Percentiles rank a stretch among this genome's conserved stretches.
phyloP scores from a whole-genome alignment of 1,140 invertebrate species.

The Hyphantria cunea region DNA sequence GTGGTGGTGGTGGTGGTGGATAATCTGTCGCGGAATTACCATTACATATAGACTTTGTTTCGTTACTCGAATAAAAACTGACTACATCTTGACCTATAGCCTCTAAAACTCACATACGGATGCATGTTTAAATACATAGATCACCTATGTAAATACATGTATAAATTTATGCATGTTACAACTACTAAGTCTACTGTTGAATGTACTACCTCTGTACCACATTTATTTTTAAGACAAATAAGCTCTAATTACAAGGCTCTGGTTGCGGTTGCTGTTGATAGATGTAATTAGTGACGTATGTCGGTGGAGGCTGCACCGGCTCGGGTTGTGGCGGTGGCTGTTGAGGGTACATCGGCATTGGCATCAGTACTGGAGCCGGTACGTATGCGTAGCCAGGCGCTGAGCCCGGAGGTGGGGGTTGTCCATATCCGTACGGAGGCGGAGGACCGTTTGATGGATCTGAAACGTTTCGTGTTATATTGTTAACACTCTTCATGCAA shows the following conservation, averaged over 20 bases:
- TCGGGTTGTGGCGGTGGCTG: conserved; percentile 29
- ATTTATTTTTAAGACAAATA: no score
- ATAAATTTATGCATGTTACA: no score
- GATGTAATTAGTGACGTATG: conserved; percentile 51
- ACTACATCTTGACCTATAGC: no score
- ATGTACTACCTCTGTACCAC: no score
- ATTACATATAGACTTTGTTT: no score
- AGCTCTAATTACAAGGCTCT: background rate
- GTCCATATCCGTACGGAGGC: conserved; percentile 49
- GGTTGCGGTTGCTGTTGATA: conserved; percentile 41
- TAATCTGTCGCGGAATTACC: background rate
- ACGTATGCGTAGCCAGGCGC: conserved; percentile 48
- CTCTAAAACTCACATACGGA: no score
- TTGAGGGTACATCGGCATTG: conserved; percentile 53
- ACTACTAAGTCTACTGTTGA: no score
- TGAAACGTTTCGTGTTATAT: background rate
- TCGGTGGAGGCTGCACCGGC: conserved; percentile 33
- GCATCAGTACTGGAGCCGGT: conserved; percentile 61
- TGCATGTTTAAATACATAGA: no score
- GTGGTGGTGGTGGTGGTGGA: no score
- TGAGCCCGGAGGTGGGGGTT: conserved; percentile 39
- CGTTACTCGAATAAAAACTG: no score
- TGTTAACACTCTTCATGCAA: background rate
- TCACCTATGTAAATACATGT: no score
- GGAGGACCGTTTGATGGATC: conserved; percentile 39